A percentile compares a stretch with the other conserved stretches of the same genome.
Evolutionary conservation across 2,113 vertebrate species (phyloP).

Genomic region (Erythrolamprus reginae): DNA sequence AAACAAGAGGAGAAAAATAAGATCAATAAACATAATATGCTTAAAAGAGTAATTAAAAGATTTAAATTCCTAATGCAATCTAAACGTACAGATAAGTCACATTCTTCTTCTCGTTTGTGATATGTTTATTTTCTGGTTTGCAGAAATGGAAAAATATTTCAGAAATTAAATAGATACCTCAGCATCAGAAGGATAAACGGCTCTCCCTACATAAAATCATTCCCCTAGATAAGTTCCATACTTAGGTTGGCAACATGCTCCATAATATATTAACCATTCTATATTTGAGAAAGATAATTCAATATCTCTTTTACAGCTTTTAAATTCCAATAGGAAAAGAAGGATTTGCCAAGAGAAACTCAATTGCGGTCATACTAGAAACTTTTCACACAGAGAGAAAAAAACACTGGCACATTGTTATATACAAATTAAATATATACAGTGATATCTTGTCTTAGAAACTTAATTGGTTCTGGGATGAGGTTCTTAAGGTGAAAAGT

Average conservation of each 20-base stretch:
- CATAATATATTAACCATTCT: not conserved
- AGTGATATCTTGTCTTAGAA: too few relatives aligned
- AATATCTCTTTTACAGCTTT: not conserved
- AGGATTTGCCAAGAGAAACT: not conserved
- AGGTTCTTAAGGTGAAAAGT: too few relatives aligned
- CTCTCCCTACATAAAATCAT: not conserved
- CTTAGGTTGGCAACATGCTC: not conserved
- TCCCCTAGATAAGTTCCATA: not conserved
- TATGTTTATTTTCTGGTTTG: not conserved
- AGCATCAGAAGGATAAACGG: not conserved
- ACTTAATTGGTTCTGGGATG: too few relatives aligned
- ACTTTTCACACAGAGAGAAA: not conserved
- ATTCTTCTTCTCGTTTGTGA: not conserved
- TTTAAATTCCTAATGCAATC: not conserved
- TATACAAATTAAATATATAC: not conserved
- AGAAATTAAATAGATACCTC: not conserved
- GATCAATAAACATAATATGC: not conserved
- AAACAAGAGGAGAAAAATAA: not conserved
- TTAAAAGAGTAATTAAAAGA: too few relatives aligned
- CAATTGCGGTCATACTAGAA: not conserved
- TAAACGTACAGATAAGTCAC: not conserved
- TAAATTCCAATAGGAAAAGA: not conserved
- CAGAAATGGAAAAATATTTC: not conserved
- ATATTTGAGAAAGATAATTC: not conserved
- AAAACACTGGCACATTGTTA: not conserved